Base-by-base conservation (phyloP, 2,797 vertebrate species). In the Rhinogobio ventralis region DNA sequence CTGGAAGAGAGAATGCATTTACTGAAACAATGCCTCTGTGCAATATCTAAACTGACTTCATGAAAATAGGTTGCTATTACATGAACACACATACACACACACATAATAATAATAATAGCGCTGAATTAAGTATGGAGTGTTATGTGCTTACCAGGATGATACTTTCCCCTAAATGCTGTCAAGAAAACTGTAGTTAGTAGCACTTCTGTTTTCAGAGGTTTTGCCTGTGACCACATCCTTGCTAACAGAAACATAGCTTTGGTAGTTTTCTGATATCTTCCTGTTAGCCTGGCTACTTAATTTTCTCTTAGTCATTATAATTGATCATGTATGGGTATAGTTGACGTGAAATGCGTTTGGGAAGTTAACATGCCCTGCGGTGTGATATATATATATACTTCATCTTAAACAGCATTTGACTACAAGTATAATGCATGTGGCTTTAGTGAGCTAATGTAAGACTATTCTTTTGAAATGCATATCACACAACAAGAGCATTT, bases 201-300 rank as follows among this genome's bases (percentile, higher is more conserved):
- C 46, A 93, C 89, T 95, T 95, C 94, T 94, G 90, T 92, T 95
- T 95, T 93, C 55, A 91, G 89, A 90, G 73, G 87, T 86, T 90
- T 91, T 91, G 42, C 28, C 92, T 91, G 88, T 91, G 90, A 94
- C 93, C 93, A 95, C 94, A 94, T 95, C 95, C 95, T 94, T 93
- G 90, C 79, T 88, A 64, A 84, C 88, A 92, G 79, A 82, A 72
- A 85, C 66, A 11, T 83, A 78, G 28, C 78, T 72, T 64, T 88
- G 69, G 53, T 68, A 45, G 74, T 81, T 51, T 62, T 84, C 33
- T 36, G 66, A 83, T 73, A 80, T 33, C 60, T 85, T 77, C 74
- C 84, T 88, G 71, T 79, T 83, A 64, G 85, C 68, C 84, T 81
- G 66, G 33, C 79, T 49, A 53, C 73, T 78, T 72, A 19, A 46